Evolutionary conservation across 2,888 invertebrate species (phyloP).

Genomic region (Megalurothrips usitatus): DNA sequence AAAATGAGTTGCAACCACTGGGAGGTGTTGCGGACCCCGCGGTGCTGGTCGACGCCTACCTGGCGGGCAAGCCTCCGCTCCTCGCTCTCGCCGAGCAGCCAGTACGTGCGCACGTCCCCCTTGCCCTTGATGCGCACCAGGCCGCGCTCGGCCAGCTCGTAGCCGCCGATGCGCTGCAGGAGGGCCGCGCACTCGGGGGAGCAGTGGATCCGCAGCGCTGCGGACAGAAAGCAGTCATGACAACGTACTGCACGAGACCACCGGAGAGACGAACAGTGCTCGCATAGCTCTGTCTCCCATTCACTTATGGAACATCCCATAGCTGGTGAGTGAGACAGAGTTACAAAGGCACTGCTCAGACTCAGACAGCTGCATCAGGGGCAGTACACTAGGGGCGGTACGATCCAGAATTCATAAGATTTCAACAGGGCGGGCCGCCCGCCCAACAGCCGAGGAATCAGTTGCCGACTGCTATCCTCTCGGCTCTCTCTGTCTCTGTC

Average conservation of each 20-base stretch:
- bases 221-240: too few relatives aligned
- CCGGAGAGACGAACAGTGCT: too few relatives aligned
- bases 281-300: too few relatives aligned
- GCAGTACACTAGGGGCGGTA: too few relatives aligned
- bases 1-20: too few relatives aligned
- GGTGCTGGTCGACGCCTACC: conserved; percentile 40
- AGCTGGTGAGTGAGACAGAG: too few relatives aligned
- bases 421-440: background rate
- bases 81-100: conserved; percentile 70
- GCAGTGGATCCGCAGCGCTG: conserved; percentile 78
- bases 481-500: background rate
- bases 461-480: background rate
- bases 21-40: too few relatives aligned
- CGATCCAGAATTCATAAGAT: too few relatives aligned
- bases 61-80: conserved; percentile 54
- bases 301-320: too few relatives aligned
- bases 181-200: conserved; percentile 66
- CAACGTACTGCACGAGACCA: too few relatives aligned
- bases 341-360: background rate
- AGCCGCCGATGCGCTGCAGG: conserved; percentile 68
- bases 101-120: conserved; percentile 76
- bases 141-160: conserved; percentile 70
- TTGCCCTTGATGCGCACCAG: conserved; percentile 78
- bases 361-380: background rate
- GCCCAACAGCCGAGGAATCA: background rate